phyloP scores from a whole-genome alignment of 2,888 invertebrate species.

The Girardia tigrina region DNA sequence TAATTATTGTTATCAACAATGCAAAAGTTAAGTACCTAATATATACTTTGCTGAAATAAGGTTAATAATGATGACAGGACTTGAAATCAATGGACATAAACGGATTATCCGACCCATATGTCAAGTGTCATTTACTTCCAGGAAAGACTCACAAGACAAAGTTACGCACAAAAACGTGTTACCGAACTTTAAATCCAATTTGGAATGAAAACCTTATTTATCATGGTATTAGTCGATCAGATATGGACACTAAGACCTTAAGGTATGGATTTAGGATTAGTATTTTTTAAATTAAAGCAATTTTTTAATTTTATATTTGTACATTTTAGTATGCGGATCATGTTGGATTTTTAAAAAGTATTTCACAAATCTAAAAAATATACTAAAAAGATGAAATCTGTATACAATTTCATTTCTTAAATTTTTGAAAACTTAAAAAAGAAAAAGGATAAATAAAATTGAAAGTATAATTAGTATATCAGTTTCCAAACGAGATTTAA shows the following conservation, averaged over 20 bases:
- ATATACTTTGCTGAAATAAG: not conserved
- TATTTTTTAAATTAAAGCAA: no score
- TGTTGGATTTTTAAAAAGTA: no score
- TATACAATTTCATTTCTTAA: no score
- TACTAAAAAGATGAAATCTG: no score
- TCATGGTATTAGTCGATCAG: slow-evolving; percentile 73
- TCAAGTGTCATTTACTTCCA: slow-evolving; percentile 54
- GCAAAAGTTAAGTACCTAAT: not conserved
- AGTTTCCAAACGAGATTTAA: no score
- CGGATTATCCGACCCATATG: slow-evolving; percentile 75
- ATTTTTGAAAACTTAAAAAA: no score
- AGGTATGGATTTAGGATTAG: no score
- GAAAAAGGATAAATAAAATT: no score
- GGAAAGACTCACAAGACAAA: slow-evolving; percentile 48
- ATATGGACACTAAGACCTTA: slow-evolving; percentile 60
- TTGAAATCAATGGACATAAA: slow-evolving; percentile 57
- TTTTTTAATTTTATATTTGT: no score
- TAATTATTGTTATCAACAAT: not conserved
- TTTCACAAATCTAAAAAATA: no score
- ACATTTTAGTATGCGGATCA: no score
- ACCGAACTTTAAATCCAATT: slow-evolving; percentile 80
- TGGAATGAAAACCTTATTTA: slow-evolving; percentile 82
- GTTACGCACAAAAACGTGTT: slow-evolving; percentile 73
- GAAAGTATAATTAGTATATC: no score
- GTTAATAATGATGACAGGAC: slow-evolving; percentile 39